These are phyloP conservation scores for Argyresthia albistria DNA, from an alignment of 2,888 invertebrate species.

Conservation along the genomic window DNA sequence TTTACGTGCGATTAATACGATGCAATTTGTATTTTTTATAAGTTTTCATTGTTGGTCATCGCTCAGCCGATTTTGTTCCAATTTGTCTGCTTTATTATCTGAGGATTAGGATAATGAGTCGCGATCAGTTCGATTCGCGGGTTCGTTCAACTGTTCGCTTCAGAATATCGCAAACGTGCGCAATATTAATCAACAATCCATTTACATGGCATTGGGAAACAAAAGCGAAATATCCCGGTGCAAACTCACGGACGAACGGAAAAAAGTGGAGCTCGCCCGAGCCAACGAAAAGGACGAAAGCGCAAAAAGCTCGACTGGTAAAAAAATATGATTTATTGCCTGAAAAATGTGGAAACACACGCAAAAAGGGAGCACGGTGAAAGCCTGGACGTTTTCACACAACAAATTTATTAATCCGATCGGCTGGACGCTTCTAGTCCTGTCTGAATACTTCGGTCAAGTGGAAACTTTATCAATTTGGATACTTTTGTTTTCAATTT, in stretches of 20 bases:
- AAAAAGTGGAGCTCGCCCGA: conserved; percentile 47
- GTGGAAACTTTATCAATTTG: conserved; percentile 16
- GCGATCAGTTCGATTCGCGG: neutral
- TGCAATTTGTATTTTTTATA: conserved; percentile 3
- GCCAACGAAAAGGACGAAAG: conserved; percentile 38
- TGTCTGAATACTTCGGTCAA: conserved; percentile 20
- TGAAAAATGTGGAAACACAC: conserved; percentile 73
- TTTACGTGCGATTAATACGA: conserved; percentile 2
- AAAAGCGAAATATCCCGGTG: conserved; percentile 44
- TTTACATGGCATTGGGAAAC: conserved; percentile 31
- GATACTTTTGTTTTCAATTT: conserved; percentile 10
- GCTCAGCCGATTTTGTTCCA: neutral
- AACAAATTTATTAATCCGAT: conserved; percentile 69
- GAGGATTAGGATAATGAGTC: neutral
- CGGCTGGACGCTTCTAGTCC: conserved; percentile 20
- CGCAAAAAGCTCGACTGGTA: conserved; percentile 67
- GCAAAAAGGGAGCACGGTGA: conserved; percentile 60
- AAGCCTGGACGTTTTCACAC: conserved; percentile 59
- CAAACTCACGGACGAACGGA: conserved; percentile 9
- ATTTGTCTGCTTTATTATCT: neutral
- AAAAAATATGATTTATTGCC: conserved; percentile 72
- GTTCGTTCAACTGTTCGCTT: conserved; percentile 4
- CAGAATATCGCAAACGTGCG: conserved; percentile 18
- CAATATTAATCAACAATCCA: conserved; percentile 55
- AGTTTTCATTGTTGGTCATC: neutral